Base-by-base conservation (phyloP, 2,113 vertebrate species). In the Lucifuga dentata region DNA sequence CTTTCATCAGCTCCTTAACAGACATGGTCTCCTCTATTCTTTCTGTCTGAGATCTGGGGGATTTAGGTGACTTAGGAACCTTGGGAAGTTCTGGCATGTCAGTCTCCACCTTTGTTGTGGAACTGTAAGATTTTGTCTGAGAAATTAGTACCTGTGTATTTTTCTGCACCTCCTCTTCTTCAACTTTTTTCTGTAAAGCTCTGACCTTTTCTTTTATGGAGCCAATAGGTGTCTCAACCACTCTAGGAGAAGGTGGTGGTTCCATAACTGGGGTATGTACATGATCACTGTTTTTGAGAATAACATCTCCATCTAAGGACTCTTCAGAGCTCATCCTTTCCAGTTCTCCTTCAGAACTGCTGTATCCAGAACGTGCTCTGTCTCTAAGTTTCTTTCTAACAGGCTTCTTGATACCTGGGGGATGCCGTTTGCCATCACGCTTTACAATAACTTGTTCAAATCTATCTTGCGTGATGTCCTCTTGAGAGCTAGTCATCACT, bases 141-240 rank as follows among this genome's bases (percentile, higher is more conserved):
- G 46, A 40, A 44, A 35, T 59, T 20, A 68, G 89, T 87, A 81
- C 87, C 33, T 88, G 80, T 61, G 89, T 89, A 76, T 86, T 10
- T 78, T 68, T 93, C 86, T 94, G 93, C 45, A 93, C 92, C 71
- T 95, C 91, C 58, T 98, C 95, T 51, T 96, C 95, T 78, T 97
- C 93, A 19, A 96, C 94, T 83, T 94, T 93, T 66, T 93, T 96
- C 85, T 99, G 94, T 57, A 99, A 94, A 64, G 95, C 95, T 90
- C 95, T 96, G 21, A 99, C 95, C 82, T 91, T 96, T 63, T 99
- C 96, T 86, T 96, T 98, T 78, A 98, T 98, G 13, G 96, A 96
- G n/a, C 97, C 97, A 51, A 98, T 96, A 19, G 96, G 92, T 24
- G 95, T 98, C 72, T 98, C 97, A 74, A 97, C 93, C 5, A 98